Percentiles rank a stretch among this genome's conserved stretches.
Conservation (phyloP, 1,140 invertebrate genomes). For the Apocrypta bakeri region DNA sequence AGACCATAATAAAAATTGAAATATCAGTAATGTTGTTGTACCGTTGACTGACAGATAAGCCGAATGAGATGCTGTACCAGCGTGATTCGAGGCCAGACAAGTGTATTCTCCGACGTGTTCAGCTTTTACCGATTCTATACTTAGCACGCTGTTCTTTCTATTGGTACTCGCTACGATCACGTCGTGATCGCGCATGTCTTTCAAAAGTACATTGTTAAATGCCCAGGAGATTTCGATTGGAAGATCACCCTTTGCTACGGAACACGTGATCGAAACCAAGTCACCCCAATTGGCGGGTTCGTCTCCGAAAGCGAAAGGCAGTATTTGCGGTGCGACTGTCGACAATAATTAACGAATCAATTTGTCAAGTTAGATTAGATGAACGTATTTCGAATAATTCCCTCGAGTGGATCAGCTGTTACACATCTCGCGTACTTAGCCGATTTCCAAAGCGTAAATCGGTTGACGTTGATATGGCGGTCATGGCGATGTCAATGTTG, state of each 20-base stretch:
- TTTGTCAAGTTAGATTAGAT: no score
- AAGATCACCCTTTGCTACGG: conserved; percentile 83
- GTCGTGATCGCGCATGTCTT: conserved; percentile 67
- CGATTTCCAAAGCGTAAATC: neutral
- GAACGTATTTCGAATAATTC: neutral
- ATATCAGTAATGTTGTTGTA: conserved; percentile 59
- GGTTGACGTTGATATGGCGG: conserved; percentile 59
- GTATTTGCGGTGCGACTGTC: conserved; percentile 83
- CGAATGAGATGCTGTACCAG: conserved; percentile 77
- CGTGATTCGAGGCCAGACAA: conserved; percentile 78
- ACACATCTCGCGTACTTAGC: no score
- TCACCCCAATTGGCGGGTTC: conserved; percentile 82
- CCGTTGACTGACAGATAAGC: conserved; percentile 81
- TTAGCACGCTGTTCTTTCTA: conserved; percentile 76
- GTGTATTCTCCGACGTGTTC: conserved; percentile 80
- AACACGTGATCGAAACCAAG: conserved; percentile 79
- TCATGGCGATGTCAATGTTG: conserved; percentile 50
- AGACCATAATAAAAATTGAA: neutral
- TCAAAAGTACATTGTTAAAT: conserved; percentile 69
- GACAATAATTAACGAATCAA: conserved; percentile 57
- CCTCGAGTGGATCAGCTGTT: neutral
- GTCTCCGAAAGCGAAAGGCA: conserved; percentile 84
- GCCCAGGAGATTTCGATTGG: conserved; percentile 80
- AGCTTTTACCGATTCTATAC: conserved; percentile 77
- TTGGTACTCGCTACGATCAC: conserved; percentile 71